Base-by-base conservation (phyloP, 2,113 vertebrate species). In the Speoplatyrhinus poulsoni region DNA sequence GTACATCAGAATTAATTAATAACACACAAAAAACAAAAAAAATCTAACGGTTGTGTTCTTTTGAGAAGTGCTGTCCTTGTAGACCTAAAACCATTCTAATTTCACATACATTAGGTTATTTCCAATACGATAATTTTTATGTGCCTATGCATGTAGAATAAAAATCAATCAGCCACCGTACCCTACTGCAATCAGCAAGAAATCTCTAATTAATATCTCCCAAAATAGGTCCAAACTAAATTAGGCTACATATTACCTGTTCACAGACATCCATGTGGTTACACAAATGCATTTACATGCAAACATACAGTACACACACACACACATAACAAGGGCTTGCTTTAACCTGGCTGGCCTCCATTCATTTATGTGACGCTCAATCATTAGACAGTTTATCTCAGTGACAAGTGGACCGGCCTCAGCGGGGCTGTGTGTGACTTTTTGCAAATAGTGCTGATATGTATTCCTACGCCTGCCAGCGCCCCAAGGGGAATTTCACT, bases 381-480 rank as follows among this genome's bases (percentile, higher is more conserved):
- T 89, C 89, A 91, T 93, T 75, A 89, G 84, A 65, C 84, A 58
- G 76, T 82, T 70, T 87, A 81, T 78, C 74, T 77, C 82, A 72
- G 79, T 82, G 92, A 89, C 85, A 85, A 80, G 86, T 79, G 77
- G 72, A 60, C 6, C 33, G 0, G 61, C 80, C 89, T 86, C 76
- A 6, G 64, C 70, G 72, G 85, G 77, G 73, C 69, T 58, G 46
- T 65, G 77, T 89, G 85, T 82, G 86, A 80, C 82, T 82, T 88
- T 85, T 89, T 79, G 83, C 90, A 92, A 86, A 93, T 92, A 85
- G 13, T 89, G 92, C 90, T 93, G 92, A 93, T 72, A 70, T 73
- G 70, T 76, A 66, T 70, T 60, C 62, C 71, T 65, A 46, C 7
- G 73, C 65, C 73, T 57, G 72, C 64, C 75, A 52, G 75, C 70